Evolutionary conservation across 2,113 vertebrate species (phyloP).

Genomic region (Caranx melampygus): DNA sequence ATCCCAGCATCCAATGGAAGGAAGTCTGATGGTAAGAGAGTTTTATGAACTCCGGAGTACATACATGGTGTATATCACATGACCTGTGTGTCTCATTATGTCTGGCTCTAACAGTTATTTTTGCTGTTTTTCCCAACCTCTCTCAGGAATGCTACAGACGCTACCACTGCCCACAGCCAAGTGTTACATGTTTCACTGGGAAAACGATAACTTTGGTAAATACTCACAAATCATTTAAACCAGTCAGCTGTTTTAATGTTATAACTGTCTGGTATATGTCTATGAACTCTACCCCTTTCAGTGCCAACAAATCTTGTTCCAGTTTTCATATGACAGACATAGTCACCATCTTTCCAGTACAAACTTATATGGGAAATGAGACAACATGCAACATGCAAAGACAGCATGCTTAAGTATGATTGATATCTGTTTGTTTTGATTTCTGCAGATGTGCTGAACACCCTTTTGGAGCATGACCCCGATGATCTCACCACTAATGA

Average conservation of each 20-base stretch:
- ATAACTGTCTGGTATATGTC: no score
- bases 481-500: slow-evolving; percentile 67
- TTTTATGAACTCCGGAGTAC: background rate
- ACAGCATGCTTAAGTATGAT: background rate
- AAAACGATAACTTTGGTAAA: slow-evolving; percentile 96
- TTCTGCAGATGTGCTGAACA: slow-evolving; percentile 88
- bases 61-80: background rate
- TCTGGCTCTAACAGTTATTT: background rate
- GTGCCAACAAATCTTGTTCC: background rate
- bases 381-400: background rate
- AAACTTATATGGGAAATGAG: background rate
- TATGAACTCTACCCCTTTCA: background rate
- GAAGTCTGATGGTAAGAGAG: slow-evolving; percentile 79
- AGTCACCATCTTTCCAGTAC: background rate
- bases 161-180: slow-evolving; percentile 90
- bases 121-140: background rate
- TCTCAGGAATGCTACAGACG: slow-evolving; percentile 84
- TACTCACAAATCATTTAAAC: background rate
- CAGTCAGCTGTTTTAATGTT: no score
- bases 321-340: background rate
- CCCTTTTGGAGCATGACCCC: slow-evolving; percentile 88
- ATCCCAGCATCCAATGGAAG: slow-evolving; percentile 78
- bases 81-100: background rate
- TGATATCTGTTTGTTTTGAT: slow-evolving; percentile 26
- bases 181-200: slow-evolving; percentile 93